phyloP scores from a whole-genome alignment of 2,797 vertebrate genomes.

The Siniperca obscura region DNA sequence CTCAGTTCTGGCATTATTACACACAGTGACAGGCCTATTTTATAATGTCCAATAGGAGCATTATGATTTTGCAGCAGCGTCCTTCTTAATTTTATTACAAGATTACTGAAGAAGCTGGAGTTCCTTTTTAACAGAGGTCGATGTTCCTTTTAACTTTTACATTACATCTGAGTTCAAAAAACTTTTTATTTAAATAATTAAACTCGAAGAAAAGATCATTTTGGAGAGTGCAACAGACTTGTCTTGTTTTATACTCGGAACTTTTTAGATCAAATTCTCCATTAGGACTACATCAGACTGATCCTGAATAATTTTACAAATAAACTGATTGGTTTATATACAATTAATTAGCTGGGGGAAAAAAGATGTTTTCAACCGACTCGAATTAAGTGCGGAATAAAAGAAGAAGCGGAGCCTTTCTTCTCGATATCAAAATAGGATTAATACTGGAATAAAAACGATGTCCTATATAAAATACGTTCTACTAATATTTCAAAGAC shows the following conservation, averaged over 20 bases:
- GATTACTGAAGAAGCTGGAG: background rate
- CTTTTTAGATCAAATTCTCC: background rate
- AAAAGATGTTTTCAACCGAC: background rate
- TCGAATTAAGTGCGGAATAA: background rate
- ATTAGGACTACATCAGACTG: background rate
- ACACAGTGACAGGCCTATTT: conserved; percentile 14
- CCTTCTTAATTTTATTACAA: conserved; percentile 14
- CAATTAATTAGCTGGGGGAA: background rate
- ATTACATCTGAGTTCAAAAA: background rate
- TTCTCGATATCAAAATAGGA: background rate
- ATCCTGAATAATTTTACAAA: background rate
- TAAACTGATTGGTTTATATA: fast-evolving
- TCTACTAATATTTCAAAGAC: background rate
- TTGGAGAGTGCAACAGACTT: background rate
- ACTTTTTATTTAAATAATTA: too few species aligned
- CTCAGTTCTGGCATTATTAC: background rate
- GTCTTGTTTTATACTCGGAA: background rate
- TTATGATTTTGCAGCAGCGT: conserved; percentile 13
- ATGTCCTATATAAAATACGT: background rate
- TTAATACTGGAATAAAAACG: background rate
- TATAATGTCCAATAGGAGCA: background rate
- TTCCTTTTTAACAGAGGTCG: background rate
- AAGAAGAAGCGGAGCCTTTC: background rate
- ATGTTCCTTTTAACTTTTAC: conserved; percentile 3
- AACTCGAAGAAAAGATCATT: background rate